Percentiles rank a stretch among this genome's conserved stretches.
These are phyloP conservation scores for Acronicta psi DNA, from an alignment of 2,888 invertebrate species.

Conservation along the genomic window DNA sequence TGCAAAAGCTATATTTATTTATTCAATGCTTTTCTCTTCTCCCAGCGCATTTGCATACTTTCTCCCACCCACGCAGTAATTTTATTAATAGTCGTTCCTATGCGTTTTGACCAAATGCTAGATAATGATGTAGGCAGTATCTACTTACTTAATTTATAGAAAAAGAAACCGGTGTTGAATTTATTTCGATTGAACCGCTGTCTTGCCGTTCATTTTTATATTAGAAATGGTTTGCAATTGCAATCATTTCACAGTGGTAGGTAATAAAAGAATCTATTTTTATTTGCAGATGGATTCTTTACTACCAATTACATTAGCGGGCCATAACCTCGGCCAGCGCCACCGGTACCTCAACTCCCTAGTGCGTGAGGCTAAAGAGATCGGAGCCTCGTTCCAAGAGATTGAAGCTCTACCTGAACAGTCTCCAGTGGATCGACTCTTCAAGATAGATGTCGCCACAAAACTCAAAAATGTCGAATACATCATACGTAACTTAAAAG, in stretches of 20 bases:
- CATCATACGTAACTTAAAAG: constrained; percentile 69
- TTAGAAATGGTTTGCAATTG: no score
- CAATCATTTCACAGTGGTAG: no score
- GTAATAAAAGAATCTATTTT: constrained; percentile 1
- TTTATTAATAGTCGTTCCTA: no score
- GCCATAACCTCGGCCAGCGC: constrained; percentile 67
- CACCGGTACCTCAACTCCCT: constrained; percentile 66
- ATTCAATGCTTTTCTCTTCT: background rate
- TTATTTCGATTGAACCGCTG: no score
- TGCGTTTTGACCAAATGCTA: no score
- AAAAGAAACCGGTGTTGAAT: no score
- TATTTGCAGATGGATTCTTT: constrained; percentile 58
- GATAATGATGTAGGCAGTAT: no score
- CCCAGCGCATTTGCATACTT: no score
- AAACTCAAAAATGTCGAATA: constrained; percentile 67
- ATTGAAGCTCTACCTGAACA: constrained; percentile 58
- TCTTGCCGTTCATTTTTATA: no score
- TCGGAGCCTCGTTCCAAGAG: constrained; percentile 26
- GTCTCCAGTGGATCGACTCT: constrained; percentile 69
- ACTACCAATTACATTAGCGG: constrained; percentile 63
- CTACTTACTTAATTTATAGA: no score
- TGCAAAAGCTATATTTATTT: no score
- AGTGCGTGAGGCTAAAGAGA: constrained; percentile 55
- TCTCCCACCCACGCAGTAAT: no score
- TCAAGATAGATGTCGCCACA: constrained; percentile 76